Evolutionary conservation across 2,113 vertebrate genomes (phyloP).

Genomic region (Hippocampus barbouri): DNA sequence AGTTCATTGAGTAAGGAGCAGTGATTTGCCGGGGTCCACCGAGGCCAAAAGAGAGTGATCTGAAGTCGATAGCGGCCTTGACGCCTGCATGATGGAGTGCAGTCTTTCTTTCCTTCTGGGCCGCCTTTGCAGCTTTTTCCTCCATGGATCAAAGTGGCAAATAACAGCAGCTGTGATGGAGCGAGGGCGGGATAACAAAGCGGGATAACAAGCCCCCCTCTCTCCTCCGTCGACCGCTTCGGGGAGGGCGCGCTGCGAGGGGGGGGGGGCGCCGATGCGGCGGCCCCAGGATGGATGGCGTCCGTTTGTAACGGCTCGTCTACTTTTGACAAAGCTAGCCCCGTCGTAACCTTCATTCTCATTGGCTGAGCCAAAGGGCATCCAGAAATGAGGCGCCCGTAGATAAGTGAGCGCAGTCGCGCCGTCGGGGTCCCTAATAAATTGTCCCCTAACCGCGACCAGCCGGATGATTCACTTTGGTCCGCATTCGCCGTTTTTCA

Average conservation of each 20-base stretch:
- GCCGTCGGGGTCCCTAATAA: constrained; percentile 38
- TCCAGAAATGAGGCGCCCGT: constrained; percentile 29
- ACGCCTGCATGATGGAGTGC: constrained; percentile 52
- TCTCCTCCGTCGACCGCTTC: constrained; percentile 30
- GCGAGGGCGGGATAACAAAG: constrained; percentile 63
- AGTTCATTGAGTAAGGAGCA: constrained; percentile 27
- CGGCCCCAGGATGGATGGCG: constrained; percentile 56
- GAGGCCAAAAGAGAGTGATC: constrained; percentile 31
- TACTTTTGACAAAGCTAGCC: constrained; percentile 66
- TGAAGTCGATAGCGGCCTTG: constrained; percentile 41
- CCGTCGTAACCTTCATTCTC: constrained; percentile 60
- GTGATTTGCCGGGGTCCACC: constrained; percentile 50
- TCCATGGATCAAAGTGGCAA: constrained; percentile 64
- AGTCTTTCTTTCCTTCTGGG: constrained; percentile 33
- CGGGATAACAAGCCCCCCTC: constrained; percentile 57
- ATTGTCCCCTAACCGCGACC: constrained; percentile 15
- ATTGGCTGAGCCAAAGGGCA: constrained; percentile 64
- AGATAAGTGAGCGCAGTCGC: constrained; percentile 61
- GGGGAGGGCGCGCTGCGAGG: constrained; percentile 36
- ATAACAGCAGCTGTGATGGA: constrained; percentile 64
- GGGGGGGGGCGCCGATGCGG: constrained; percentile 22
- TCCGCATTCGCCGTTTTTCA: not conserved
- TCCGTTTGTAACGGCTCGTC: constrained; percentile 57
- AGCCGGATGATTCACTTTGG: not conserved
- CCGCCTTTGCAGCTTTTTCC: constrained; percentile 60